Conservation (phyloP, 2,113 vertebrate genomes). For the Danionella cerebrum region DNA sequence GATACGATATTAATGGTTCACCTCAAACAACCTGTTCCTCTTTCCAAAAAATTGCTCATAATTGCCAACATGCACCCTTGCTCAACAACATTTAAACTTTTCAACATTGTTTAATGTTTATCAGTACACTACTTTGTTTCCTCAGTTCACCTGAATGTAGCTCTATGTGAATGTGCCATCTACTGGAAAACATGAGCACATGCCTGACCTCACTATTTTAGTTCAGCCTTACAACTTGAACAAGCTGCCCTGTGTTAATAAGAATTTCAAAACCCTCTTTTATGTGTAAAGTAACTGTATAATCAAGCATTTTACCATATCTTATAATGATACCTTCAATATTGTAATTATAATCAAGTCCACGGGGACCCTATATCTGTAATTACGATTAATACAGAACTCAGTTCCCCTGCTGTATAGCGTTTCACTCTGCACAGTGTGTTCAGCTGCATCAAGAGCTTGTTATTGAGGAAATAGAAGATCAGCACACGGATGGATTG, state of each 20-base stretch:
- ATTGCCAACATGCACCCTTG: too few species aligned
- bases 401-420: background rate
- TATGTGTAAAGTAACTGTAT: background rate
- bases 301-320: background rate
- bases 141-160: background rate
- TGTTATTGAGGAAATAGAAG: background rate
- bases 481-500: constrained; percentile 9
- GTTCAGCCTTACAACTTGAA: background rate
- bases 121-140: background rate
- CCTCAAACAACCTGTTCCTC: too few species aligned
- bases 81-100: too few species aligned
- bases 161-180: constrained; percentile 16
- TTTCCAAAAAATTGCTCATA: too few species aligned
- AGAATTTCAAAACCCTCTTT: background rate
- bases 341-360: background rate
- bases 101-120: too few species aligned
- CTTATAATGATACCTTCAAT: background rate
- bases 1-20: too few species aligned
- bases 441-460: background rate
- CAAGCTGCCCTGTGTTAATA: background rate
- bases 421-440: background rate
- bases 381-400: background rate
- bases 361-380: background rate
- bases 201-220: background rate
- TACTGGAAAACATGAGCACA: constrained; percentile 11